phyloP scores from a whole-genome alignment of 2,888 invertebrate genomes.

The Sussaba pulchella region DNA sequence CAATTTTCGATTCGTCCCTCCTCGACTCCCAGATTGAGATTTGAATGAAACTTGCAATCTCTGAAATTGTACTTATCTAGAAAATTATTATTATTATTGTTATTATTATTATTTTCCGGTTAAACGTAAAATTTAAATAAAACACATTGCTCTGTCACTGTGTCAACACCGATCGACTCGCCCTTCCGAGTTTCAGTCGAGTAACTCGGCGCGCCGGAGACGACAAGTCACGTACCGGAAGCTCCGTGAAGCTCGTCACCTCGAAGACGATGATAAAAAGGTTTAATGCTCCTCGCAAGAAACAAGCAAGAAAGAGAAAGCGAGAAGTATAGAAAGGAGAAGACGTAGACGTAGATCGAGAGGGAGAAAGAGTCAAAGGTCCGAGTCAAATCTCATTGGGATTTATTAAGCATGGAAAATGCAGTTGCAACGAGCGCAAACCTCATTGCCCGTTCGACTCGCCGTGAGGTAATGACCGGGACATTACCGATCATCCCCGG shows the following conservation, averaged over 20 bases:
- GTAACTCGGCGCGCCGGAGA: too few relatives aligned
- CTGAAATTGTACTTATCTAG: too few relatives aligned
- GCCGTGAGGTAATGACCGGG: conserved; percentile 75
- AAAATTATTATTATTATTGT: too few relatives aligned
- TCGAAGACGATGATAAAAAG: conserved; percentile 14
- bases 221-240: conserved; percentile 43
- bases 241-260: conserved; percentile 8
- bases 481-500: conserved; percentile 76
- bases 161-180: too few relatives aligned
- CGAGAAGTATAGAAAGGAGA: neutral
- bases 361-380: neutral
- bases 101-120: too few relatives aligned
- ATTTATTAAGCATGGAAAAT: conserved; percentile 79
- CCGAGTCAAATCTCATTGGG: conserved; percentile 76
- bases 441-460: conserved; percentile 16
- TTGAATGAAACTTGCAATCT: too few relatives aligned
- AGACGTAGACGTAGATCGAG: too few relatives aligned
- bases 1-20: conserved; percentile 33
- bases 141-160: too few relatives aligned
- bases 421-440: conserved; percentile 66
- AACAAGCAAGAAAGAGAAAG: neutral
- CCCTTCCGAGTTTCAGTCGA: too few relatives aligned
- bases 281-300: neutral
- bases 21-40: too few relatives aligned
- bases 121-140: too few relatives aligned